Conservation (phyloP, 2,888 invertebrate species). For the Meandrusa payeni region DNA sequence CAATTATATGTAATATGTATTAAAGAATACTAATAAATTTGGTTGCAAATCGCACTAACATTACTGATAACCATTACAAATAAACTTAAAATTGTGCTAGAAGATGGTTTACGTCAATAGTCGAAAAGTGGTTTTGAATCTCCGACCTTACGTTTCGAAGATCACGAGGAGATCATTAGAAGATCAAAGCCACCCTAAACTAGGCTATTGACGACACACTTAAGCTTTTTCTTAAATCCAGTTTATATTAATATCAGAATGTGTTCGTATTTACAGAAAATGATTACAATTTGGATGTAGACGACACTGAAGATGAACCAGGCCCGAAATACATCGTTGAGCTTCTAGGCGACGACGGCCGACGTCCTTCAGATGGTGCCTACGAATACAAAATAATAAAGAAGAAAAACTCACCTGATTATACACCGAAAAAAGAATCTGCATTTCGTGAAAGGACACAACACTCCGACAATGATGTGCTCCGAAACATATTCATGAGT, state of each 20-base stretch:
- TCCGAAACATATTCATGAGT: conserved; percentile 64
- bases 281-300: conserved; percentile 59
- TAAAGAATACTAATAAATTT: too few relatives aligned
- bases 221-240: too few relatives aligned
- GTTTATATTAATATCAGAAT: not conserved
- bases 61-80: too few relatives aligned
- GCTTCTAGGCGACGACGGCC: conserved; percentile 60
- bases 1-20: too few relatives aligned
- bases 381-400: conserved; percentile 80
- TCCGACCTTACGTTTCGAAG: too few relatives aligned
- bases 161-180: too few relatives aligned
- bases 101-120: too few relatives aligned
- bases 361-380: conserved; percentile 70
- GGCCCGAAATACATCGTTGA: conserved; percentile 61
- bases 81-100: too few relatives aligned
- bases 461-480: conserved; percentile 61
- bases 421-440: conserved; percentile 53
- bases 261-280: conserved; percentile 47
- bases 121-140: too few relatives aligned
- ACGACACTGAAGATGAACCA: conserved; percentile 57
- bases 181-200: too few relatives aligned
- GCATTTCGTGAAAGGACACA: conserved; percentile 70
- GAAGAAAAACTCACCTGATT: conserved; percentile 56
- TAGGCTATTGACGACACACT: too few relatives aligned
- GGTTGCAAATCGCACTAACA: too few relatives aligned